Conservation (phyloP, 2,888 invertebrate genomes). For the Calameuta filiformis region DNA sequence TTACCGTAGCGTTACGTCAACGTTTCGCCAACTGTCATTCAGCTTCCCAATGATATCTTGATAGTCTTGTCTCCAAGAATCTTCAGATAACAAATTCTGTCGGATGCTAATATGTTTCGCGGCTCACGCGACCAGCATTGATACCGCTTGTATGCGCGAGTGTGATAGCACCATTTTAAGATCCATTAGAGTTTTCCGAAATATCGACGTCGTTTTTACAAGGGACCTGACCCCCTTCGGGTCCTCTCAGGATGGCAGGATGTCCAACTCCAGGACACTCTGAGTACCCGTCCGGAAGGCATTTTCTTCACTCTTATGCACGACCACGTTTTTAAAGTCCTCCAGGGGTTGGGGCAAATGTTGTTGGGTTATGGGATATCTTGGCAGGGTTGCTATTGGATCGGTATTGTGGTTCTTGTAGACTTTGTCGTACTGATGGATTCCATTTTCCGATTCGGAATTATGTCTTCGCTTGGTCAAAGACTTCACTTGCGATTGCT, state of each 20-base stretch:
- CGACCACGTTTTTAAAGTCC: constrained; percentile 49
- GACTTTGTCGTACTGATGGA: constrained; percentile 43
- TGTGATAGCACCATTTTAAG: not conserved
- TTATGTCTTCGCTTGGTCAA: constrained; percentile 54
- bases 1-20: not conserved
- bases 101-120: not conserved
- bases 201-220: not conserved
- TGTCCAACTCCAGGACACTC: constrained; percentile 59
- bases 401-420: constrained; percentile 47
- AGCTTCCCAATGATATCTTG: not conserved
- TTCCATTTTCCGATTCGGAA: constrained; percentile 60
- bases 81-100: not conserved
- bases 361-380: constrained; percentile 40
- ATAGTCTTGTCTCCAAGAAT: not conserved
- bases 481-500: constrained; percentile 31
- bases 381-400: constrained; percentile 60
- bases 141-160: not conserved
- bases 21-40: not conserved
- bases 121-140: not conserved
- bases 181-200: not conserved
- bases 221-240: not conserved
- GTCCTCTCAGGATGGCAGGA: constrained; percentile 58
- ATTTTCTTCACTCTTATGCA: constrained; percentile 53
- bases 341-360: constrained; percentile 45
- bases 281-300: constrained; percentile 43